Evolutionary conservation across 1,140 invertebrate genomes (phyloP), one percentile per base, ranked within the genome.

Genomic region (Bradysia coprophila): DNA sequence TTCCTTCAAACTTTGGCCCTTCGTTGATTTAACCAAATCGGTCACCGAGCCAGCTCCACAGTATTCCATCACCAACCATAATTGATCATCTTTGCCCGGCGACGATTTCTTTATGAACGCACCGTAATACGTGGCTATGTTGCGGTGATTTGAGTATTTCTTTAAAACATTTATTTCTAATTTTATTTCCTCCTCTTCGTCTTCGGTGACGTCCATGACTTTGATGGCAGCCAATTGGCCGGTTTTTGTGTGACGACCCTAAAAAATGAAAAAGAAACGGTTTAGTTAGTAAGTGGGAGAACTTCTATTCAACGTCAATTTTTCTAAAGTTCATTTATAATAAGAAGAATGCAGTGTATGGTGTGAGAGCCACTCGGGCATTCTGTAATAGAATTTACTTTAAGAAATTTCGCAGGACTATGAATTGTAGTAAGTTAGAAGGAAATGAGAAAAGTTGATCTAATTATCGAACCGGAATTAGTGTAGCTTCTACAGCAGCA

Each of bases 61-160:
- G 62, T 98, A 99, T 65, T 99, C 96, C 96, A 99, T 99, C 22
- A 99, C 96, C 55, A 98, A 71, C 94, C 94, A 98, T 43, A 99
- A 67, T 59, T 99, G 95, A 66, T 99, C 96, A 69, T 98, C 94
- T 69, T 98, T 97, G 2, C 94, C 95, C 3, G 94, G 87, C 37
- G 89, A 92, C 53, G 88, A 91, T 65, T 98, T 98, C 65, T 98
- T 98, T 41, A 99, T 98, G 65, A 99, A 99, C 51, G 96, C 95
- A 50, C 96, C 95, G 74, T 98, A 99, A 65, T 99, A 99, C 41
- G 95, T 99, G 44, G 96, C 96, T 59, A 99, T 98, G 63, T 99
- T 99, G 55, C 93, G 78, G 67, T 98, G 93, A 70, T 98, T 94
- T 32, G 94, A 98, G 68, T 92, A 98, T 75, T 94, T 93, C 68